Conservation (phyloP, 1,140 invertebrate species). For the Formica selysi region DNA sequence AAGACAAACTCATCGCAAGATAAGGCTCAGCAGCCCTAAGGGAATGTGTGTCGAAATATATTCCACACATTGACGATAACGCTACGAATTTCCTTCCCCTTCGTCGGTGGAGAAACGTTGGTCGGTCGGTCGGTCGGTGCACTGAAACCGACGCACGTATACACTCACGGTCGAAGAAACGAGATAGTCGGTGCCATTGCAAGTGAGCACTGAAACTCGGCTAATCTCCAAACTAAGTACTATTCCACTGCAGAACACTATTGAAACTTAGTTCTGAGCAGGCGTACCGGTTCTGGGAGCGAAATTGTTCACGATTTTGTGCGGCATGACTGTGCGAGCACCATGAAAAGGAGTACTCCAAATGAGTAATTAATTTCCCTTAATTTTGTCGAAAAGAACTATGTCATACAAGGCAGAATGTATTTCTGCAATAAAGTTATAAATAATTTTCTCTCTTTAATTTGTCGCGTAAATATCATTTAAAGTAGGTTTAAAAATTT, state of each 20-base stretch:
- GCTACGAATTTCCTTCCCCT: slow-evolving; percentile 58
- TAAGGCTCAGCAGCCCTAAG: slow-evolving; percentile 63
- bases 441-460: too few relatives aligned
- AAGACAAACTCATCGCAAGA: slow-evolving; percentile 56
- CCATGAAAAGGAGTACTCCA: neutral
- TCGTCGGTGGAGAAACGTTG: slow-evolving; percentile 29
- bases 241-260: slow-evolving; percentile 42
- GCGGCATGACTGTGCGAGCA: neutral
- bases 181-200: slow-evolving; percentile 61
- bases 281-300: neutral
- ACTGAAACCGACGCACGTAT: slow-evolving; percentile 7
- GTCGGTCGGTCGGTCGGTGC: neutral
- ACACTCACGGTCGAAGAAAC: slow-evolving; percentile 43
- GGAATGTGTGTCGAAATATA: slow-evolving; percentile 64
- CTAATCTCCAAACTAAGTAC: slow-evolving; percentile 67
- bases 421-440: neutral
- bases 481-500: too few relatives aligned
- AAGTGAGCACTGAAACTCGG: slow-evolving; percentile 66
- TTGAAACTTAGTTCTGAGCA: slow-evolving; percentile 37
- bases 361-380: slow-evolving; percentile 17
- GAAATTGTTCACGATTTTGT: slow-evolving; percentile 50
- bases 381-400: neutral
- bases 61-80: slow-evolving; percentile 67
- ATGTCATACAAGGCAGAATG: neutral
- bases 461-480: too few relatives aligned